Conservation (phyloP, 2,888 invertebrate species). For the Gymnosoma rotundatum region DNA sequence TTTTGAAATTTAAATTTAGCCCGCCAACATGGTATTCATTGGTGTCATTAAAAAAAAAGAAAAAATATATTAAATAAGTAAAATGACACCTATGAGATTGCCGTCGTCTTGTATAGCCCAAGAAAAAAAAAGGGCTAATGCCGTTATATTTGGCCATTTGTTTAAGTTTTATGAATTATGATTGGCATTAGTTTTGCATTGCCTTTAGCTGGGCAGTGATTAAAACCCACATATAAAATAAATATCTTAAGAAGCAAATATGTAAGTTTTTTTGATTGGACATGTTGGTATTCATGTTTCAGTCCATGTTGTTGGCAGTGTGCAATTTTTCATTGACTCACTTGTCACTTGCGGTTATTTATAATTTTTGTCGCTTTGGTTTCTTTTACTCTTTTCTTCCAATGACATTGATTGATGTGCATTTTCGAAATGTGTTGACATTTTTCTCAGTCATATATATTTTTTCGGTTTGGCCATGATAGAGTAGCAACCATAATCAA, state of each 20-base stretch:
- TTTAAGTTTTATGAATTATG: conserved; percentile 54
- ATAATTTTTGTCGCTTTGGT: conserved; percentile 55
- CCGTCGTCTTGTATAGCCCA: neutral
- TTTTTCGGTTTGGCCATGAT: conserved; percentile 44
- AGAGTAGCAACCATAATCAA: conserved; percentile 58
- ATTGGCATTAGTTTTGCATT: conserved; percentile 61
- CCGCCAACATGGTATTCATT: conserved; percentile 28
- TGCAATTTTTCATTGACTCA: conserved; percentile 68
- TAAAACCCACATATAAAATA: conserved; percentile 14
- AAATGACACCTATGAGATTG: conserved; percentile 59
- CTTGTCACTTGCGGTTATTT: conserved; percentile 70
- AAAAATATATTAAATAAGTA: conserved; percentile 34
- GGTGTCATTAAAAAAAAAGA: neutral
- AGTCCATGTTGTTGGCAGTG: conserved; percentile 43
- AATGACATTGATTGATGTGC: conserved; percentile 68
- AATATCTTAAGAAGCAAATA: neutral
- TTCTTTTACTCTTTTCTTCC: conserved; percentile 45
- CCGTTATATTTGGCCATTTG: conserved; percentile 47
- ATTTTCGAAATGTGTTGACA: conserved; percentile 69
- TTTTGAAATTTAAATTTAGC: conserved; percentile 25
- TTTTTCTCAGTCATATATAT: conserved; percentile 66
- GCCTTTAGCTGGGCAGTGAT: conserved; percentile 14
- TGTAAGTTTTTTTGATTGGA: conserved; percentile 36
- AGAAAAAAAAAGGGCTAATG: conserved; percentile 56
- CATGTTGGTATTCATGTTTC: conserved; percentile 57